Conservation (phyloP, 23 tunicate species). For the Diplosoma virens region DNA sequence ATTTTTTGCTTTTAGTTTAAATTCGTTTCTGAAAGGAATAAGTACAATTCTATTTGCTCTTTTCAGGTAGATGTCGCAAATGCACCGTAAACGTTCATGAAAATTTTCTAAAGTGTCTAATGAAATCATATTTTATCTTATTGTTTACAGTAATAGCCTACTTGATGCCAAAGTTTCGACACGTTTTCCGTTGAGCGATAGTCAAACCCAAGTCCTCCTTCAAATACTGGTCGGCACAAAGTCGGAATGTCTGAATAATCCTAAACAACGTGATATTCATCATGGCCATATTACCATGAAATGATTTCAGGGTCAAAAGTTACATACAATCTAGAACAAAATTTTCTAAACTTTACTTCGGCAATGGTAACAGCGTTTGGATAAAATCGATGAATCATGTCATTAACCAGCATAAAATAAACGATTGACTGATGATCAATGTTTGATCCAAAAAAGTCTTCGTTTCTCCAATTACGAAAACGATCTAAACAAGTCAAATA, state of each 20-base stretch:
- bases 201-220: conserved; percentile 96
- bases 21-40: no score
- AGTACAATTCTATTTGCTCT: conserved; percentile 65
- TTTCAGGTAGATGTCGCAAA: conserved; percentile 46
- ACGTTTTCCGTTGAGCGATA: conserved; percentile 61
- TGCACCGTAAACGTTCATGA: no score
- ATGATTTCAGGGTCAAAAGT: background rate
- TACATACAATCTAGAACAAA: background rate
- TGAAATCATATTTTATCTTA: no score
- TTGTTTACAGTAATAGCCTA: no score
- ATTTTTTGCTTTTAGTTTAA: no score
- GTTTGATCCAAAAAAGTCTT: conserved; percentile 76
- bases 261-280: conserved; percentile 22
- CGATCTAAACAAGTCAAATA: background rate
- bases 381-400: conserved; percentile 59
- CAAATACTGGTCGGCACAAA: conserved; percentile 78
- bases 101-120: no score
- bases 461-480: conserved; percentile 13
- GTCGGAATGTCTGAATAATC: conserved; percentile 86
- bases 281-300: no score
- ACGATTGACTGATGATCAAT: conserved; percentile 64
- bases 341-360: conserved; percentile 30
- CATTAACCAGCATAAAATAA: conserved; percentile 73
- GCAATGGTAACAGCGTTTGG: conserved; percentile 75
- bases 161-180: conserved; percentile 88